Evolutionary conservation across 2,888 invertebrate genomes (phyloP).

Genomic region (Temnothorax rugatulus): DNA sequence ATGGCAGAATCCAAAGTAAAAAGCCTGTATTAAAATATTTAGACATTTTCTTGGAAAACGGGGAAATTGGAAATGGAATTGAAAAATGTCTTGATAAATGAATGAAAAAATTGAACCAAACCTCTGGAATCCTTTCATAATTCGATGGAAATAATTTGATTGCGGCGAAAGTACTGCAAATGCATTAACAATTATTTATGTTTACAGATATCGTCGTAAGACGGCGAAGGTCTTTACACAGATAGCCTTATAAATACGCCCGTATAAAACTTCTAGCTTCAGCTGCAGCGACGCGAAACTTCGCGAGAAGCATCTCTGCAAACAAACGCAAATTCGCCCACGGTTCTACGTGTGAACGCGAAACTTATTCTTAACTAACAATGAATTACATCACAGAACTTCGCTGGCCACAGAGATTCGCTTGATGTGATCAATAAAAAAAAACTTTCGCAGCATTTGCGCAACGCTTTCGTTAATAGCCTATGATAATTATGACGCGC

Average conservation of each 20-base stretch:
- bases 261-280: constrained; percentile 61
- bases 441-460: constrained; percentile 37
- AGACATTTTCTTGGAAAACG: neutral
- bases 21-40: neutral
- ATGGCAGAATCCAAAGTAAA: neutral
- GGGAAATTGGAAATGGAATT: neutral
- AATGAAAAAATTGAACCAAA: neutral
- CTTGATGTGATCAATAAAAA: constrained; percentile 51
- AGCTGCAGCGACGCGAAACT: constrained; percentile 49
- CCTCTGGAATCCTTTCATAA: neutral
- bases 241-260: constrained; percentile 53
- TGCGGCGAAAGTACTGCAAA: neutral
- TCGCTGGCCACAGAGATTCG: neutral
- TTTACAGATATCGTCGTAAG: constrained; percentile 28
- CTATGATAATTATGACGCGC: constrained; percentile 17
- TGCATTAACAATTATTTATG: constrained; percentile 45
- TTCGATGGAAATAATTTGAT: constrained; percentile 16
- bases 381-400: constrained; percentile 61
- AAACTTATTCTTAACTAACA: constrained; percentile 64
- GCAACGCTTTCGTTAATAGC: constrained; percentile 16
- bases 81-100: neutral
- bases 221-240: constrained; percentile 34
- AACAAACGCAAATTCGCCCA: constrained; percentile 66
- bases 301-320: constrained; percentile 49
- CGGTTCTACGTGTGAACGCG: constrained; percentile 39